phyloP scores from a whole-genome alignment of 2,888 invertebrate species.

The Drosophila stalkeri region DNA sequence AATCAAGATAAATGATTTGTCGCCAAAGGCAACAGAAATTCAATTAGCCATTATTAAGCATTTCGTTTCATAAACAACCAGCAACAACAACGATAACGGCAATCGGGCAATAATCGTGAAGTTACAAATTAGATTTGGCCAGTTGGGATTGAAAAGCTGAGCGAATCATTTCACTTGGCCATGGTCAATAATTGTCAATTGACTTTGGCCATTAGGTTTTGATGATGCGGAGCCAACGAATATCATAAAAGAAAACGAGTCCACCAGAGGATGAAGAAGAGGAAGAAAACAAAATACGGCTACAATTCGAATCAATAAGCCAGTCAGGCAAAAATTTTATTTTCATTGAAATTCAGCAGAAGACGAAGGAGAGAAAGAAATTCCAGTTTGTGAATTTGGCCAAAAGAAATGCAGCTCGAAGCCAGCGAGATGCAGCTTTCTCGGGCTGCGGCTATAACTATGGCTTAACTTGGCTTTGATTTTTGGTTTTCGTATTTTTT shows the following conservation, averaged over 20 bases:
- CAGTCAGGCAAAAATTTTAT: constrained; percentile 57
- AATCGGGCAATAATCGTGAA: constrained; percentile 54
- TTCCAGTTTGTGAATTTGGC: constrained; percentile 65
- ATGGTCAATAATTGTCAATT: constrained; percentile 83
- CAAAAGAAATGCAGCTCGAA: constrained; percentile 66
- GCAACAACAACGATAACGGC: constrained; percentile 15
- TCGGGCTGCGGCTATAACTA: constrained; percentile 51
- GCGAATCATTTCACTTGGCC: constrained; percentile 76
- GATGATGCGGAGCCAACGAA: constrained; percentile 41
- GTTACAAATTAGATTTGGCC: constrained; percentile 62
- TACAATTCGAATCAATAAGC: constrained; percentile 70
- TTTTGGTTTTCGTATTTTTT: constrained; percentile 42
- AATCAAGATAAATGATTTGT: constrained; percentile 80
- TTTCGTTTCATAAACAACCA: constrained; percentile 68
- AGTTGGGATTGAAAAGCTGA: constrained; percentile 55
- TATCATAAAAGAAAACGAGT: constrained; percentile 21
- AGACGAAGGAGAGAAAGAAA: constrained; percentile 74
- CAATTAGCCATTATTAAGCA: constrained; percentile 82
- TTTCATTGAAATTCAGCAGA: constrained; percentile 74
- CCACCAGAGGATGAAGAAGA: background rate
- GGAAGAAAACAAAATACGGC: constrained; percentile 50
- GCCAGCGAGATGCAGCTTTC: constrained; percentile 66
- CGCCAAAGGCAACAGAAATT: constrained; percentile 77
- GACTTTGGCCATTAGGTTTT: constrained; percentile 79
- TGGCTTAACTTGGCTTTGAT: constrained; percentile 62